Evolutionary conservation across 2,113 vertebrate genomes (phyloP).

Genomic region (Platichthys flesus): DNA sequence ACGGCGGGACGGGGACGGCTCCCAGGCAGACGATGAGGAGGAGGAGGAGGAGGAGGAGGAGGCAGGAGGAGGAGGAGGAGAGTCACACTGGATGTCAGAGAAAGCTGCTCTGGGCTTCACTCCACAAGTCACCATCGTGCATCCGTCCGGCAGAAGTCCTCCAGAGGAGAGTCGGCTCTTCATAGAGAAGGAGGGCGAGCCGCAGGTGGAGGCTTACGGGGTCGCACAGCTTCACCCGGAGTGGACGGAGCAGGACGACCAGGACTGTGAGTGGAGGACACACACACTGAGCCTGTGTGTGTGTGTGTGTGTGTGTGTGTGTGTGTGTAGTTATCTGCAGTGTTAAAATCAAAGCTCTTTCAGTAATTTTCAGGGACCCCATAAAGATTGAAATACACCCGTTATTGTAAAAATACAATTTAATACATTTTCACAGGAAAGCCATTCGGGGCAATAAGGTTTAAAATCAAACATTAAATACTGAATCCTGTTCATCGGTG

Average conservation of each 20-base stretch:
- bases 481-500: no score
- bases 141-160: conserved; percentile 34
- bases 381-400: no score
- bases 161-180: conserved; percentile 34
- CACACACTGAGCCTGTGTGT: no score
- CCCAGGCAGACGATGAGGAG: conserved; percentile 63
- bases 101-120: conserved; percentile 70
- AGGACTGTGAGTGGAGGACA: conserved; percentile 58
- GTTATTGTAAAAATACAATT: not conserved
- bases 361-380: no score
- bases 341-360: no score
- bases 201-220: conserved; percentile 4
- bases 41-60: conserved; percentile 40
- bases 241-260: conserved; percentile 29
- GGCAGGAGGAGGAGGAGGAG: conserved; percentile 23
- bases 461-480: no score
- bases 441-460: no score
- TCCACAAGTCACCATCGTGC: conserved; percentile 73
- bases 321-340: no score
- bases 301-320: no score
- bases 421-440: not conserved
- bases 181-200: conserved; percentile 16
- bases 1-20: conserved; percentile 29
- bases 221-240: conserved; percentile 9
- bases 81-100: conserved; percentile 49